phyloP scores from a whole-genome alignment of 2,113 vertebrate genomes.

The Nothocercus nigrocapillus region DNA sequence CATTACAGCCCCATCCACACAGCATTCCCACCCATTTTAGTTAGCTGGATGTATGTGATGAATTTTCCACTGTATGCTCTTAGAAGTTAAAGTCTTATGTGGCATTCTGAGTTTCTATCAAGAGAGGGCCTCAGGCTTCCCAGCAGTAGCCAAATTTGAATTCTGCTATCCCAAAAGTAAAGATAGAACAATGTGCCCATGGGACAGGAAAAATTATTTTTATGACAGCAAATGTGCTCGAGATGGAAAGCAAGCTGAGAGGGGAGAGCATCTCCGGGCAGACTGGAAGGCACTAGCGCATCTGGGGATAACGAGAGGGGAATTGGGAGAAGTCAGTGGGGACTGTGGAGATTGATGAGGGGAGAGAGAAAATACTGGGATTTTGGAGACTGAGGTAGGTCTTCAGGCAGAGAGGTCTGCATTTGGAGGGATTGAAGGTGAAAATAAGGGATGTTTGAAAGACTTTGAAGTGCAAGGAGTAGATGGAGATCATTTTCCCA shows the following conservation, averaged over 20 bases:
- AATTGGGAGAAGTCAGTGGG: neutral
- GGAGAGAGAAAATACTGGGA: fast-evolving
- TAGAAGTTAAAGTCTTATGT: neutral
- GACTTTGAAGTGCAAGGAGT: neutral
- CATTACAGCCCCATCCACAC: neutral
- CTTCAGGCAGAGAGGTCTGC: neutral
- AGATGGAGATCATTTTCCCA: neutral
- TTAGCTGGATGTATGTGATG: neutral
- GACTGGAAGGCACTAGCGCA: neutral
- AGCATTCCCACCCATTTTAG: neutral
- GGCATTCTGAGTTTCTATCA: neutral
- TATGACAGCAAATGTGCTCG: neutral
- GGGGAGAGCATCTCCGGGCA: neutral
- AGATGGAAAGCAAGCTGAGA: neutral
- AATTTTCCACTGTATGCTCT: neutral
- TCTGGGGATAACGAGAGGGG: neutral
- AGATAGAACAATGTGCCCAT: neutral
- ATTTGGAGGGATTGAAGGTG: neutral
- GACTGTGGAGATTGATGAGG: neutral
- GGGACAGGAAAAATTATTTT: neutral
- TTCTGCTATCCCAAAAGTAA: neutral
- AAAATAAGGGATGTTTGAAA: neutral
- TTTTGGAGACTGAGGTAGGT: neutral
- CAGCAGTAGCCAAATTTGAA: neutral
- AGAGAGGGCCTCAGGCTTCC: neutral